These are phyloP conservation scores for Netelia melanura DNA, from an alignment of 2,888 invertebrate species.

Conservation along the genomic window DNA sequence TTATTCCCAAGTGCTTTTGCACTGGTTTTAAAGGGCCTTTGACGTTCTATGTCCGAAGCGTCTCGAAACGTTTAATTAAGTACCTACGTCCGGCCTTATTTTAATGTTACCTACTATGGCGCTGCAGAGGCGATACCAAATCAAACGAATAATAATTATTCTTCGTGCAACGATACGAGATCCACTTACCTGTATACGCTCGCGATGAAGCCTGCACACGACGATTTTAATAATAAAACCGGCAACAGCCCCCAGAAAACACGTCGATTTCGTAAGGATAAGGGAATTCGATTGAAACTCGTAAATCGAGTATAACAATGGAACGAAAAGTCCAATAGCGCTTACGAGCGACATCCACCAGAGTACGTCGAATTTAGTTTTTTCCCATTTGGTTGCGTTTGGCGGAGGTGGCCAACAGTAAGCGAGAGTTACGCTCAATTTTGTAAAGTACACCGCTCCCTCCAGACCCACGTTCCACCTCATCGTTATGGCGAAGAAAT, in stretches of 20 bases:
- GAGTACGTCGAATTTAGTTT: constrained; percentile 52
- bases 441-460: constrained; percentile 63
- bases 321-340: constrained; percentile 40
- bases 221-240: constrained; percentile 70
- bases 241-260: constrained; percentile 67
- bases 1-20: neutral
- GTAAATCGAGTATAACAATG: constrained; percentile 63
- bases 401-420: constrained; percentile 65
- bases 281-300: constrained; percentile 60
- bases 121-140: too few species aligned
- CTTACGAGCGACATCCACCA: constrained; percentile 55
- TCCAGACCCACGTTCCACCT: constrained; percentile 55
- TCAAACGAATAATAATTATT: too few species aligned
- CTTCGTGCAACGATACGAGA: too few species aligned
- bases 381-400: constrained; percentile 43
- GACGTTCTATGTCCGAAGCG: too few species aligned
- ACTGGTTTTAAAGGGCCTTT: neutral
- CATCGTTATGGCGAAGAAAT: neutral
- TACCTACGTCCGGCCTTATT: too few species aligned
- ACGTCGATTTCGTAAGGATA: constrained; percentile 68
- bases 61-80: too few species aligned
- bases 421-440: constrained; percentile 61
- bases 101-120: too few species aligned
- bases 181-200: constrained; percentile 61
- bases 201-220: constrained; percentile 65